Evolutionary conservation across 2,113 vertebrate species (phyloP).

Genomic region (Balaenoptera acutorostrata): DNA sequence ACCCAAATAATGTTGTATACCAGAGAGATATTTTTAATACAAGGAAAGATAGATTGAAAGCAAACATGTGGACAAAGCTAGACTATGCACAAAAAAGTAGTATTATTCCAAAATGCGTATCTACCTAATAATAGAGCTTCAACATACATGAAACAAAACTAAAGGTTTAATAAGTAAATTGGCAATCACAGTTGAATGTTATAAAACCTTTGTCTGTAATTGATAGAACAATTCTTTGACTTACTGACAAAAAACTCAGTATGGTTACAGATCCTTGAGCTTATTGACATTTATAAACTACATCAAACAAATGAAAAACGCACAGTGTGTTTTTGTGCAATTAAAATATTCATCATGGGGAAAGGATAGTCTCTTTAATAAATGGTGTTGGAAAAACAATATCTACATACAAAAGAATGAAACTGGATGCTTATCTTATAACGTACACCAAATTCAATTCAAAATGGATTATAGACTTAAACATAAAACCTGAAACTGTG

Average conservation of each 20-base stretch:
- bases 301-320: background rate
- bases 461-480: background rate
- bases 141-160: background rate
- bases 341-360: background rate
- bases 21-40: background rate
- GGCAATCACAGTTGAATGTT: background rate
- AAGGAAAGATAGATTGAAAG: background rate
- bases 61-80: background rate
- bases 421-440: background rate
- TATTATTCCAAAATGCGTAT: background rate
- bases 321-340: background rate
- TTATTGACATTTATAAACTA: background rate
- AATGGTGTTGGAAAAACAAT: background rate
- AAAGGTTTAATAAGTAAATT: background rate
- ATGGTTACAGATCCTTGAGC: background rate
- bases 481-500: background rate
- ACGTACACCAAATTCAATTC: background rate
- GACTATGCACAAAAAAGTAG: background rate
- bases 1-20: background rate
- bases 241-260: background rate
- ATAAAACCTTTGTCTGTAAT: background rate
- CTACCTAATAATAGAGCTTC: background rate
- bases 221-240: background rate
- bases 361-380: background rate
- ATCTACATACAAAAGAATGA: background rate